A percentile compares a stretch with the other conserved stretches of the same genome.
Evolutionary conservation across 2,113 vertebrate genomes (phyloP).

Genomic region (Alectura lathami): DNA sequence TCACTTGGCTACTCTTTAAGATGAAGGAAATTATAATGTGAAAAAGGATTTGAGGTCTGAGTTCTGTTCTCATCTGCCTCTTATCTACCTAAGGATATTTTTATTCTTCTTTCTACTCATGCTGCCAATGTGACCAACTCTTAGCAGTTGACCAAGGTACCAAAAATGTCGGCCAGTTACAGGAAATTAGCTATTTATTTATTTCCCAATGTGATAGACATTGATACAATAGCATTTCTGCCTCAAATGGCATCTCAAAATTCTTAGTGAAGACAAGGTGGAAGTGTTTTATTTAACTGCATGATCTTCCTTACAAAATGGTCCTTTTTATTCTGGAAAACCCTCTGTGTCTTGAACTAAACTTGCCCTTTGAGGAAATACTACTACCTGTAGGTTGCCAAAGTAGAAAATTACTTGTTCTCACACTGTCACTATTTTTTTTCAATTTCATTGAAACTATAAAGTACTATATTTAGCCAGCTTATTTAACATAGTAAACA

Average conservation of each 20-base stretch:
- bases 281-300: neutral
- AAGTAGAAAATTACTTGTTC: neutral
- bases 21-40: neutral
- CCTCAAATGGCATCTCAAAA: neutral
- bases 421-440: neutral
- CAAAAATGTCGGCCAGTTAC: neutral
- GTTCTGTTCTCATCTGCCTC: neutral
- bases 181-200: neutral
- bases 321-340: neutral
- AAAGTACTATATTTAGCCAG: neutral
- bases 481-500: neutral
- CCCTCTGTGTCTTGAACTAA: neutral
- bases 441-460: neutral
- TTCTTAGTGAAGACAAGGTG: neutral
- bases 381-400: neutral
- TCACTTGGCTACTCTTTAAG: neutral
- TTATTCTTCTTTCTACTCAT: neutral
- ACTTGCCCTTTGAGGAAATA: neutral
- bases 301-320: neutral
- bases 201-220: neutral
- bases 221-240: neutral
- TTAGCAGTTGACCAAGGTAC: neutral
- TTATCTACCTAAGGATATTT: neutral
- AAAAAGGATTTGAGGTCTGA: neutral
- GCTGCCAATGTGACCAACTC: neutral